Conservation (phyloP, 1,140 invertebrate species). For the Ooceraea biroi region DNA sequence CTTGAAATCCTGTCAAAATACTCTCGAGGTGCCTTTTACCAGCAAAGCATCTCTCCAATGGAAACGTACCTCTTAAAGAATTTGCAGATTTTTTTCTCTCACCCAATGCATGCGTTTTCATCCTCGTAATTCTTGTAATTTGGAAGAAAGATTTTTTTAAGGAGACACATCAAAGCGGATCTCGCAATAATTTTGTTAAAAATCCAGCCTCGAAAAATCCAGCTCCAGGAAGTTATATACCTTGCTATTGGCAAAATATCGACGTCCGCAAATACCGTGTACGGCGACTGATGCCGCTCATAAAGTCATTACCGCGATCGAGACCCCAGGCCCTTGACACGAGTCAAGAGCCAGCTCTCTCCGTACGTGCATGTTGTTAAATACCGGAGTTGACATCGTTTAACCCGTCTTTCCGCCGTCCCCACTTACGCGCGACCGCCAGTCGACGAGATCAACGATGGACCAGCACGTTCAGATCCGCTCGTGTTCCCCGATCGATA, state of each 20-base stretch:
- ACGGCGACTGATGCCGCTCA: constrained; percentile 75
- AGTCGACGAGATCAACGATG: constrained; percentile 67
- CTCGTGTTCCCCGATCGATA: constrained; percentile 28
- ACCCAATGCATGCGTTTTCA: neutral
- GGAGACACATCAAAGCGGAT: neutral
- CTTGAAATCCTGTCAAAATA: neutral
- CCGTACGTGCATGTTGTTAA: constrained; percentile 80
- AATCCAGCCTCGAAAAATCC: constrained; percentile 14
- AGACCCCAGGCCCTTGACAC: constrained; percentile 78
- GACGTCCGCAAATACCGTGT: constrained; percentile 40
- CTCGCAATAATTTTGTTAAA: neutral
- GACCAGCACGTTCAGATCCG: constrained; percentile 56
- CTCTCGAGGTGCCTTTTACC: neutral
- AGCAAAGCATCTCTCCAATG: neutral
- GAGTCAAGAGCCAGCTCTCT: constrained; percentile 73
- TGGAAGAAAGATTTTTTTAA: neutral
- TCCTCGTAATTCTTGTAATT: neutral
- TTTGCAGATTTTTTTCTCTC: constrained; percentile 1
- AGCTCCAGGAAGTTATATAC: neutral
- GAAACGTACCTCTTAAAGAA: neutral
- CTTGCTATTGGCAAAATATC: constrained; percentile 25
- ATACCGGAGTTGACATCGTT: constrained; percentile 84
- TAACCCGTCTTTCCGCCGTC: constrained; percentile 81
- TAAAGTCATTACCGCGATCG: constrained; percentile 78
- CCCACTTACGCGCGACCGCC: constrained; percentile 36